Base-by-base conservation (phyloP, 2,888 invertebrate genomes). In the Xylocampa areola region DNA sequence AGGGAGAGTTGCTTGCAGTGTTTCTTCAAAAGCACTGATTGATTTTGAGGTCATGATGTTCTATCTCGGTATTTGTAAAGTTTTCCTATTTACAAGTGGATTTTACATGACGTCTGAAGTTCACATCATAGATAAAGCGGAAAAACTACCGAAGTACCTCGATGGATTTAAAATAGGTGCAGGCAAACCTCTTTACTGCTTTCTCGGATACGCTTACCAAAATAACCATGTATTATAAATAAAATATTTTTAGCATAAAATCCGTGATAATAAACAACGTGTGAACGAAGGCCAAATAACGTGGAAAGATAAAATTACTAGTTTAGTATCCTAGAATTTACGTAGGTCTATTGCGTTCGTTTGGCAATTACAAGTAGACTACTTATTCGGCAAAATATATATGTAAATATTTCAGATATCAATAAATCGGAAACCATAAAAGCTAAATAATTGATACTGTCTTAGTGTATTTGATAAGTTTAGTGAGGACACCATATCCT, bases 201-300 rank as follows among this genome's bases (percentile, higher is more conserved):
- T 65, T 68, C 63, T 66, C 53, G 63, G 45, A 63, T 68, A 65
- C 52, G 50, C 45, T 61, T 27, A 67, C 77, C 53, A 68, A 79
- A 80, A 81, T 80, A 79, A 54, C 60, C 47, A 65, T 51, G 48
- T 65, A 63, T 51, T 68, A 44, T 58, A 67, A 75, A 72, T 76
- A 73, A 74, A 68, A 78, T 79, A 82, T 79, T 77, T 76, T 73
- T 75, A 80, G 77, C 66, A 68, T 59, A 80, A 75, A n/a, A 79
- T 76, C 68, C 58, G 62, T 69, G 60, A 63, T 78, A 75, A 73
- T 76, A 80, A 77, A 81, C 77, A 76, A 73, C 77, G 48, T 49
- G 57, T 36, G 66, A 68, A 67, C 68, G 81, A 81, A 82, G 82
- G 81, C 77, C 81, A 76, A 81, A 79, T 69, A 73, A 72, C 72